Evolutionary conservation across 2,113 vertebrate species (phyloP).

Genomic region (Desmodus rotundus): DNA sequence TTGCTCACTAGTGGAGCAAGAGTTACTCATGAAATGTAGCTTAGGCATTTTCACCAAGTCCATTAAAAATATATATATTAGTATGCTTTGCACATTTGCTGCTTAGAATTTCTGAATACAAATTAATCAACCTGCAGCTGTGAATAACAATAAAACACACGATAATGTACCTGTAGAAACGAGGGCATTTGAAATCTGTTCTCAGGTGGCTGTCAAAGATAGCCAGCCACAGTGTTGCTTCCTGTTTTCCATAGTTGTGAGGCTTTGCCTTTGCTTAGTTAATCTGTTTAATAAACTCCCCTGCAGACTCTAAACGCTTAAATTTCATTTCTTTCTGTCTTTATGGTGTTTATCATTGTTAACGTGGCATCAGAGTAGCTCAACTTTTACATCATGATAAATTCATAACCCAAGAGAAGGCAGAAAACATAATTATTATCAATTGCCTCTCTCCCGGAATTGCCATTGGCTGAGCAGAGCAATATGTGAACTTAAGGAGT

Average conservation of each 20-base stretch:
- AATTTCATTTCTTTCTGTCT: constrained; percentile 69
- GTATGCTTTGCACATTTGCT: constrained; percentile 54
- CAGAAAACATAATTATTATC: constrained; percentile 75
- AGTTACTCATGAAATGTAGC: constrained; percentile 61
- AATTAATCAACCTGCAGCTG: constrained; percentile 56
- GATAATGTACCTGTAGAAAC: constrained; percentile 54
- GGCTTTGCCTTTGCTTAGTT: constrained; percentile 53
- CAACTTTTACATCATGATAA: constrained; percentile 70
- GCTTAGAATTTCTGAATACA: constrained; percentile 69
- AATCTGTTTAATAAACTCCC: constrained; percentile 67
- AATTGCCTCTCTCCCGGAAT: constrained; percentile 59
- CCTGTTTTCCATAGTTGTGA: constrained; percentile 33
- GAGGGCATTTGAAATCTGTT: constrained; percentile 10
- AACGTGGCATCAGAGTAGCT: constrained; percentile 60
- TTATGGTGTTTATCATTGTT: constrained; percentile 74
- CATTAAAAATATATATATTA: neutral
- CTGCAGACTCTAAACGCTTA: constrained; percentile 55
- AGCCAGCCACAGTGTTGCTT: neutral
- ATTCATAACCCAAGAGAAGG: constrained; percentile 73
- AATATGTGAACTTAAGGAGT: constrained; percentile 16
- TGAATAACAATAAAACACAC: constrained; percentile 49
- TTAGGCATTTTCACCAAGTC: constrained; percentile 51
- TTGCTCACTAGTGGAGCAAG: constrained; percentile 62
- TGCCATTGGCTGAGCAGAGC: constrained; percentile 61
- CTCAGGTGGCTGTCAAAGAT: constrained; percentile 40